These are phyloP conservation scores for Mimumesa dahlbomi DNA, from an alignment of 2,888 invertebrate genomes.

Conservation along the genomic window DNA sequence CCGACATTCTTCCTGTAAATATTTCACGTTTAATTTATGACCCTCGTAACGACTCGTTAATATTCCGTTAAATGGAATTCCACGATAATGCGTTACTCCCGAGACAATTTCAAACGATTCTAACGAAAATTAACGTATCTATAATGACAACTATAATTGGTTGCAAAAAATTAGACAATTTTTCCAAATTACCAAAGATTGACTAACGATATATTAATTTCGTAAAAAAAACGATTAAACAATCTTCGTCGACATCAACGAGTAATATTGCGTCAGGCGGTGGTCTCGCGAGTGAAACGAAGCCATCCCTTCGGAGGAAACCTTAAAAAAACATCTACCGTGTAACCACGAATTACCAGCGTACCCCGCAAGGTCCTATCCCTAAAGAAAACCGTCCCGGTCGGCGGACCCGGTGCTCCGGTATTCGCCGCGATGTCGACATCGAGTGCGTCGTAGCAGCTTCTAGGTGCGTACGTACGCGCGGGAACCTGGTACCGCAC, in stretches of 20 bases:
- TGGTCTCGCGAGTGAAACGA: too few species aligned
- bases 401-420: conserved; percentile 38
- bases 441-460: conserved; percentile 59
- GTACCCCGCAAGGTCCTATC: neutral
- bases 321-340: too few species aligned
- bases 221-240: too few species aligned
- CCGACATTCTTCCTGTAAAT: conserved; percentile 28
- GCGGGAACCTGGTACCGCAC: conserved; percentile 61
- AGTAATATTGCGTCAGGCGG: too few species aligned
- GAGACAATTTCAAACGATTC: neutral
- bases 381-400: conserved; percentile 14
- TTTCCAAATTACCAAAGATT: neutral
- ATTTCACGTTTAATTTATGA: conserved; percentile 35
- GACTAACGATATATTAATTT: too few species aligned
- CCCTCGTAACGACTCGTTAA: conserved; percentile 47
- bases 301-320: too few species aligned
- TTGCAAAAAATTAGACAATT: neutral
- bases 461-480: conserved; percentile 43
- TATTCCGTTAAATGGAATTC: conserved; percentile 58
- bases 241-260: too few species aligned
- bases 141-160: neutral
- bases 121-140: neutral
- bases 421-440: conserved; percentile 56
- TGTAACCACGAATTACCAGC: too few species aligned
- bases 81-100: conserved; percentile 35